phyloP scores from a whole-genome alignment of 2,797 vertebrate genomes.

The Falco rusticolus region DNA sequence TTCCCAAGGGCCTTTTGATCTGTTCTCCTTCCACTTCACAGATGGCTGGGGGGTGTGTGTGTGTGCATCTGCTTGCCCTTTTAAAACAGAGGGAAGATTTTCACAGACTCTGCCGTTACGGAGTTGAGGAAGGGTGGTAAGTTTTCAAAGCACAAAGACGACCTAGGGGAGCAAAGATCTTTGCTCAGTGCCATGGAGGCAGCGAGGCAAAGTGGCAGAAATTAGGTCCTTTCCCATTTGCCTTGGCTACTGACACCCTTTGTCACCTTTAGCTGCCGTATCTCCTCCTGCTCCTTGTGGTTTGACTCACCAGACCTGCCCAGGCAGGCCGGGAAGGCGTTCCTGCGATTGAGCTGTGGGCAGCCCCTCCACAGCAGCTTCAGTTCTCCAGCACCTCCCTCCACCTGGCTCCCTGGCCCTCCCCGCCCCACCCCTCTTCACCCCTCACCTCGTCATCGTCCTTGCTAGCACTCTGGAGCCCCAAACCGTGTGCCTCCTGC shows the following conservation, averaged over 20 bases:
- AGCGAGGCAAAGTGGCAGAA: accelerated
- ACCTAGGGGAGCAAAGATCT: neutral
- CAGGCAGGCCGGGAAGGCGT: neutral
- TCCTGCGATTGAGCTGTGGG: neutral
- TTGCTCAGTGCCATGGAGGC: neutral
- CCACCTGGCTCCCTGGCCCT: neutral
- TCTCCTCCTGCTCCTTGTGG: neutral
- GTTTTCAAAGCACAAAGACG: neutral
- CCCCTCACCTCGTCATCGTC: neutral
- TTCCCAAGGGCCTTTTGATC: neutral
- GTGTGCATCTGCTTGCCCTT: neutral
- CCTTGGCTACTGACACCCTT: neutral
- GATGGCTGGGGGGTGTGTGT: neutral
- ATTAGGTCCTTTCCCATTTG: neutral
- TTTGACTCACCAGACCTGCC: neutral
- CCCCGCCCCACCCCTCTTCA: neutral
- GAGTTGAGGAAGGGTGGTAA: neutral
- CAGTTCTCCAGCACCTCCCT: neutral
- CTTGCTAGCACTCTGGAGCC: neutral
- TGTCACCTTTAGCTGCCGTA: neutral
- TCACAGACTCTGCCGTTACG: neutral
- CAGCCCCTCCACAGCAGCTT: neutral
- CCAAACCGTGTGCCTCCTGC: neutral
- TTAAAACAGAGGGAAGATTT: neutral
- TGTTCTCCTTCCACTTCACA: neutral